Evolutionary conservation across 2,888 invertebrate genomes (phyloP).

Genomic region (Drosophila aldrichi): DNA sequence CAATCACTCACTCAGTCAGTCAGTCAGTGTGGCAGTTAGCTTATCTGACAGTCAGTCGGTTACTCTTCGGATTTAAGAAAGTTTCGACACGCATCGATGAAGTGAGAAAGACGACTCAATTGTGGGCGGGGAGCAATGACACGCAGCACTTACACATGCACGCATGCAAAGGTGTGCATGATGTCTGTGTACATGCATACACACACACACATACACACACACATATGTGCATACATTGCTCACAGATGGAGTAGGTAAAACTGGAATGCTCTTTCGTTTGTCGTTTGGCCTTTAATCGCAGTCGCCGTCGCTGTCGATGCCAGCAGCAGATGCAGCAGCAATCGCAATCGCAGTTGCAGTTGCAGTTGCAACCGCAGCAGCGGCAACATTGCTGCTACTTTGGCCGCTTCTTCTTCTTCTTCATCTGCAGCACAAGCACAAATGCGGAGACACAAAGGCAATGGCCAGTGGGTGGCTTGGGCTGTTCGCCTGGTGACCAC

Average conservation of each 20-base stretch:
- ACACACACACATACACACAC: not conserved
- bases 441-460: slow-evolving; percentile 43
- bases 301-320: slow-evolving; percentile 2
- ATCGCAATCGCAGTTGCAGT: slow-evolving; percentile 29
- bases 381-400: slow-evolving; percentile 18
- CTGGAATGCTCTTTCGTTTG: slow-evolving; percentile 30
- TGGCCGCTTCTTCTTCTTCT: slow-evolving; percentile 35
- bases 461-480: slow-evolving; percentile 59
- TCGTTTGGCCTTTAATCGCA: slow-evolving; percentile 62
- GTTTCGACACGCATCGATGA: slow-evolving; percentile 37
- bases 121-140: slow-evolving; percentile 24
- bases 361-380: slow-evolving; percentile 27
- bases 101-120: slow-evolving; percentile 5
- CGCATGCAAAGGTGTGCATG: not conserved
- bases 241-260: slow-evolving; percentile 1
- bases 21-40: not conserved
- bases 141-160: not conserved
- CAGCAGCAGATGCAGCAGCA: slow-evolving; percentile 8
- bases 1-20: not conserved
- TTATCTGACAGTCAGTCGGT: not conserved
- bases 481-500: slow-evolving; percentile 56
- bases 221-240: not conserved
- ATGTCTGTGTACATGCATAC: not conserved
- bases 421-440: slow-evolving; percentile 16
- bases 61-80: slow-evolving; percentile 11